Base-by-base conservation (phyloP, 2,113 vertebrate species). In the Megaleporinus macrocephalus region DNA sequence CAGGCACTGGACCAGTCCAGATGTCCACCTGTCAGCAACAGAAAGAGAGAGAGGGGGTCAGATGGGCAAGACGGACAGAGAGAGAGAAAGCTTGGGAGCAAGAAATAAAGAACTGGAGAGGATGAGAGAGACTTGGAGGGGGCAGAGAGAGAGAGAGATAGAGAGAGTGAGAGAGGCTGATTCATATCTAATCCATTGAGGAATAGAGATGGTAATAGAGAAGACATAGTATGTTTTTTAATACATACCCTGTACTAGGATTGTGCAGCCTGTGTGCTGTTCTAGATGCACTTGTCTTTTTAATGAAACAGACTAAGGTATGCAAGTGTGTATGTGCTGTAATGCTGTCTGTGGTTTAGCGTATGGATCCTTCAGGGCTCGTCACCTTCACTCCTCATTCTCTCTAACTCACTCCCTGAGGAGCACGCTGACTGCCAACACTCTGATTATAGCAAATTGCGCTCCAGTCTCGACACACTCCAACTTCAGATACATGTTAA, bases 21-120 rank as follows among this genome's bases (percentile, higher is more conserved):
- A 86, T 83, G 78, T 78, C 78, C 63, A 79, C 72, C 69, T 78
- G 85, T 73, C 74, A 76, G 47, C 30, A 57, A 29, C 30, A 84
- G 22, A 62, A 22, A 76, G 3, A 76, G 30, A 36, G 14, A 63
- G 22, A 22, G 26, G 20, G 10, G 14, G 51, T 36, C 22, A 30
- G 6, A 30, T 14, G 57, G 30, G 22, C 13, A 20, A 47, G 26
- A 26, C 44, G 27, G 70, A 20, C 14, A 14, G 51, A 68, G 33
- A 26, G 14, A 33, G 33, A 47, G 14, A 59, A 44, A 59, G 18
- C 27, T 30, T 55, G 29, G 51, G 1, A 5, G 49, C 49, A 6
- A 33, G 26, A 62, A 26, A 16, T 1, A 7, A n/a, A 71, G 51
- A 22, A 5, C 0, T 20, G 24, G 55, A 62, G 20, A 0, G 7